A percentile compares a stretch with the other conserved stretches of the same genome.
phyloP scores from a whole-genome alignment of 2,888 invertebrate genomes.

The Ceramica pisi region DNA sequence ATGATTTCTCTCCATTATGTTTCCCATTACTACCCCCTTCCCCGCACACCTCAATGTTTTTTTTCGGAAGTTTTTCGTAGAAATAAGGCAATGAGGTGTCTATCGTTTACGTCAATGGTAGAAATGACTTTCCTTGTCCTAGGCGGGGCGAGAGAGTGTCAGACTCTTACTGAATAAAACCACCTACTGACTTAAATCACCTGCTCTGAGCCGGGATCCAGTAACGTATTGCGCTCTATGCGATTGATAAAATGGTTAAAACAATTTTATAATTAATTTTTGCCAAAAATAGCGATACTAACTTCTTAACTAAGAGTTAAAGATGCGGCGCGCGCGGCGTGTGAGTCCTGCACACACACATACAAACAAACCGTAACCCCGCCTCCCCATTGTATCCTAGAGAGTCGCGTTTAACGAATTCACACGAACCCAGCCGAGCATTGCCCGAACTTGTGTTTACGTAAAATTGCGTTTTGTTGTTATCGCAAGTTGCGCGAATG shows the following conservation, averaged over 20 bases:
- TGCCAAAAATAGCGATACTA: background rate
- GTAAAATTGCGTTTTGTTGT: constrained; percentile 33
- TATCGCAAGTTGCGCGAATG: constrained; percentile 24
- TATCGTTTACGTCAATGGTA: constrained; percentile 21
- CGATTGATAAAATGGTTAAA: background rate
- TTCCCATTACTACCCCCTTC: constrained; percentile 14
- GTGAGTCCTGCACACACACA: constrained; percentile 8
- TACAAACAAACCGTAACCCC: constrained; percentile 5
- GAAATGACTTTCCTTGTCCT: constrained; percentile 23
- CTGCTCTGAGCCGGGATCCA: constrained; percentile 17
- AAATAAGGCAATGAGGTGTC: constrained; percentile 12
- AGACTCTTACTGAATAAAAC: constrained; percentile 16
- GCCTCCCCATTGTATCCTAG: constrained; percentile 25
- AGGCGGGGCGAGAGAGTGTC: constrained; percentile 20
- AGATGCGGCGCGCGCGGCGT: constrained; percentile 22
- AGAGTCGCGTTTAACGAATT: constrained; percentile 19
- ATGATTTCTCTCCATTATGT: constrained; percentile 22
- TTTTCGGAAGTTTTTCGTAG: constrained; percentile 14
- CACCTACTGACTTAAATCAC: constrained; percentile 18
- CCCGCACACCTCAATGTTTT: constrained; percentile 12
- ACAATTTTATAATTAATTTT: background rate
- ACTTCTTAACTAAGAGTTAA: constrained; percentile 6
- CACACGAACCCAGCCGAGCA: constrained; percentile 36
- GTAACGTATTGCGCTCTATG: constrained; percentile 14
- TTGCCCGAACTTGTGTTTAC: constrained; percentile 32